Percentiles rank a stretch among this genome's conserved stretches.
phyloP scores from a whole-genome alignment of 2,888 invertebrate genomes.

The Eristalis pertinax region DNA sequence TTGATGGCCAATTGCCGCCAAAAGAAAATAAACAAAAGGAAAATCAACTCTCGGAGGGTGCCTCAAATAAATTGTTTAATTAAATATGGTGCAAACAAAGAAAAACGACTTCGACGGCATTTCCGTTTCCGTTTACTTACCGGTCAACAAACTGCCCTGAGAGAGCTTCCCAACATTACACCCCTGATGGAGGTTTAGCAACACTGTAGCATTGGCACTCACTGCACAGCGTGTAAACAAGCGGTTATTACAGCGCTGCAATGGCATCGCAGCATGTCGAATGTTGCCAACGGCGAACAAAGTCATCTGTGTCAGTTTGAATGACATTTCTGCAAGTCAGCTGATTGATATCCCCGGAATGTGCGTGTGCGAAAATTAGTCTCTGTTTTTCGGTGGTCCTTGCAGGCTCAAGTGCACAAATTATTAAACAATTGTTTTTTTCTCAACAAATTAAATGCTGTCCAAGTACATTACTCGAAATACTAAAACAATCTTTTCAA shows the following conservation, averaged over 20 bases:
- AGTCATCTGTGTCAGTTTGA: conserved; percentile 44
- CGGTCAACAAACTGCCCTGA: not conserved
- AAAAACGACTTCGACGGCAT: not conserved
- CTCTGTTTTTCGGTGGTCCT: not conserved
- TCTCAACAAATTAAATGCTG: conserved; percentile 38
- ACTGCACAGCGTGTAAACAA: conserved; percentile 1
- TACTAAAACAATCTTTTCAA: conserved; percentile 50
- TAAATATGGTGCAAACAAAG: too few relatives aligned
- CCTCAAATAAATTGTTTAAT: not conserved
- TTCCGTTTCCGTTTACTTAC: conserved; percentile 46
- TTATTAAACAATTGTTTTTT: not conserved
- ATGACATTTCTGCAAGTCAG: conserved; percentile 66
- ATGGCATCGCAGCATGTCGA: conserved; percentile 30
- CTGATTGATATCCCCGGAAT: conserved; percentile 43
- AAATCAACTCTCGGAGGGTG: not conserved
- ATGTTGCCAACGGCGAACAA: conserved; percentile 40
- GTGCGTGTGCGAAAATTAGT: conserved; percentile 24
- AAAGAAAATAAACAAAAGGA: not conserved
- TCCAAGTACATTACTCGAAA: conserved; percentile 29
- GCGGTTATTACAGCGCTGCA: conserved; percentile 38
- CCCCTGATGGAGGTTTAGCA: conserved; percentile 4
- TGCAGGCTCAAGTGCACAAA: not conserved
- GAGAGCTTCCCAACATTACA: not conserved
- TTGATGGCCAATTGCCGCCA: not conserved
- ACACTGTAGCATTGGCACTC: not conserved